Base-by-base conservation (phyloP, 2,888 invertebrate species). In the Zygothrica quintamaculata region DNA sequence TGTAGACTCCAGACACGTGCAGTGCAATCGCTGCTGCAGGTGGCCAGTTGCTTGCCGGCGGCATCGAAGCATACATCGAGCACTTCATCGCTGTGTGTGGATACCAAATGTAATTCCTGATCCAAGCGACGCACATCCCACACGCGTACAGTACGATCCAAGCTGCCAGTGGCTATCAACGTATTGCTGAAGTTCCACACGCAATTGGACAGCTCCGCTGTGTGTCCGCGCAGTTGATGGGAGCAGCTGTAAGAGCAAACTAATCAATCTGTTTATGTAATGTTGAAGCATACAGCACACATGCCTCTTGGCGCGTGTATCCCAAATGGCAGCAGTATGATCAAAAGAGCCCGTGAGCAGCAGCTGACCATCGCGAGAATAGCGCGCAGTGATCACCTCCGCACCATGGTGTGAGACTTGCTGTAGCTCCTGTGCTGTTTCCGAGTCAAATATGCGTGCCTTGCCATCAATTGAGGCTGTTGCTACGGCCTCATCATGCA, bases 341-440 rank as follows among this genome's bases (percentile, higher is more conserved):
- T 96, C 96, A 88, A 96, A 96, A 1, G 96, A 96, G 4, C 95
- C 96, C 0, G 96, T 96, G 77, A 96, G 93, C 62, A 96, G 90
- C 44, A 94, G 91, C 75, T 93, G 93, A 0, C 95, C 95, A 71
- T 94, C 93, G 66, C 92, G 93, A 81, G 93, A 94, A 85, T 95
- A 96, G 77, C 94, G 93, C 8, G 95, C 91, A 0, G 94, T 93
- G 52, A 96, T 94, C 46, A 96, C 94, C 90, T 96, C 96, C 0
- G 94, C 95, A 1, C 93, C 93, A 88, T 96, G 96, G 0, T 95
- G 94, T n/a, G 78, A 81, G 67, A 95, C 92, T 1, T 92, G 92
- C 43, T 93, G 92, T 52, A 94, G 85, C 73, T 95, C 94, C 42
- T 92, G 92, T 1, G 94, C 95, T 46, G 95, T 95, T 68, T 92